Percentiles rank a stretch among this genome's conserved stretches.
phyloP scores from a whole-genome alignment of 2,113 vertebrate species.

The Ceyx margarethae region DNA sequence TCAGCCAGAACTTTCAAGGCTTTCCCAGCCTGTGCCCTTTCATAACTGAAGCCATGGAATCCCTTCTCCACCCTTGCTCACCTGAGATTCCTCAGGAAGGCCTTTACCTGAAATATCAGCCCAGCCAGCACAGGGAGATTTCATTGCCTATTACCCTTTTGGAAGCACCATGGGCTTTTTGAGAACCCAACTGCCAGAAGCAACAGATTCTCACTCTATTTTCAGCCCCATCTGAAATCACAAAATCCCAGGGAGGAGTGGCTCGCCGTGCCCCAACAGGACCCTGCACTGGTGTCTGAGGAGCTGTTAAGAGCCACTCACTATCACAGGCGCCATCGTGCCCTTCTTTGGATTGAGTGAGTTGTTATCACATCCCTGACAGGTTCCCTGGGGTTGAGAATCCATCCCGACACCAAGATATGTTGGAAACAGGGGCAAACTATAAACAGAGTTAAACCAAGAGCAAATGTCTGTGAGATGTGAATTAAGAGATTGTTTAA shows the following conservation, averaged over 20 bases:
- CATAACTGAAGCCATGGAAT: not conserved
- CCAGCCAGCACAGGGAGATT: not conserved
- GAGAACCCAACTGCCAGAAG: not conserved
- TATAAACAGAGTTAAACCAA: slow-evolving; percentile 18
- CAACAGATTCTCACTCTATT: not conserved
- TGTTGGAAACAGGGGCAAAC: slow-evolving; percentile 22
- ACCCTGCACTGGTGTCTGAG: not conserved
- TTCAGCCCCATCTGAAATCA: not conserved
- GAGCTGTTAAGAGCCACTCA: not conserved
- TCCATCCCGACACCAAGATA: not conserved
- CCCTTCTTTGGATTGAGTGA: slow-evolving; percentile 41
- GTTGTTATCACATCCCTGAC: slow-evolving; percentile 49
- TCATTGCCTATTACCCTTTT: not conserved
- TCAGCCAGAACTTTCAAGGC: not conserved
- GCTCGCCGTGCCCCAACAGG: not conserved
- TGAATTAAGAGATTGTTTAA: not conserved
- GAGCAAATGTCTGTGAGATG: not conserved
- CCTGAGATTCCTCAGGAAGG: not conserved
- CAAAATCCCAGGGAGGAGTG: fast-evolving
- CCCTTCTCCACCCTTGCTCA: not conserved
- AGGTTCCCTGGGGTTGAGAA: slow-evolving; percentile 31
- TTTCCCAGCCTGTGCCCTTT: not conserved
- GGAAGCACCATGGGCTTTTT: not conserved
- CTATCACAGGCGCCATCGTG: not conserved
- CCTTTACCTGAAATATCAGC: not conserved